Conservation (phyloP, 2,797 vertebrate species). For the Ptychobarbus kaznakovi region DNA sequence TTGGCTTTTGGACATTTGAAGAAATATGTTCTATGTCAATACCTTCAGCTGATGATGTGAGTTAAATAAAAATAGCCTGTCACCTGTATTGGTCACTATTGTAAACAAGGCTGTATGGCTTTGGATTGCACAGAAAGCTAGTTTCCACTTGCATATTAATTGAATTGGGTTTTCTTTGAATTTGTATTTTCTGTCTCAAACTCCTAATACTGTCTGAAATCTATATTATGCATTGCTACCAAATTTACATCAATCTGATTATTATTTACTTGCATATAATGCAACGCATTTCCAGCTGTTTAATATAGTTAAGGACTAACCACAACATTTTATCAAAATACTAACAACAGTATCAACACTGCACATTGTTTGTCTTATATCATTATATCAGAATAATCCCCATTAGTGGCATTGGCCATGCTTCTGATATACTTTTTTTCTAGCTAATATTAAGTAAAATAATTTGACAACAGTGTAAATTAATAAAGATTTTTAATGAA, state of each 20-base stretch:
- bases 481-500: neutral
- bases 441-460: neutral
- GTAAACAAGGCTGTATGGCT: neutral
- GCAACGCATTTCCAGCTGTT: neutral
- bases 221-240: neutral
- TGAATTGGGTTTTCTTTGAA: neutral
- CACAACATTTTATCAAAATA: neutral
- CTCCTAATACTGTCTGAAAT: neutral
- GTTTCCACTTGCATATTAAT: neutral
- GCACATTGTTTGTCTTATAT: too few species aligned
- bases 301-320: too few species aligned
- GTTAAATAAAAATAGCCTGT: neutral
- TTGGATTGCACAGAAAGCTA: neutral
- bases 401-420: neutral
- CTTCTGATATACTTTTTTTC: neutral
- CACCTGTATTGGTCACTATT: neutral
- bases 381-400: neutral
- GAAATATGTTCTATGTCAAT: neutral
- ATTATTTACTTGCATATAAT: neutral
- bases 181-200: neutral
- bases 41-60: neutral
- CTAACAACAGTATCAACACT: neutral
- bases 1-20: conserved; percentile 32
- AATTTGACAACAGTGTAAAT: neutral
- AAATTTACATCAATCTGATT: neutral